Base-by-base conservation (phyloP, 1,140 invertebrate genomes). In the Tribolium madens region DNA sequence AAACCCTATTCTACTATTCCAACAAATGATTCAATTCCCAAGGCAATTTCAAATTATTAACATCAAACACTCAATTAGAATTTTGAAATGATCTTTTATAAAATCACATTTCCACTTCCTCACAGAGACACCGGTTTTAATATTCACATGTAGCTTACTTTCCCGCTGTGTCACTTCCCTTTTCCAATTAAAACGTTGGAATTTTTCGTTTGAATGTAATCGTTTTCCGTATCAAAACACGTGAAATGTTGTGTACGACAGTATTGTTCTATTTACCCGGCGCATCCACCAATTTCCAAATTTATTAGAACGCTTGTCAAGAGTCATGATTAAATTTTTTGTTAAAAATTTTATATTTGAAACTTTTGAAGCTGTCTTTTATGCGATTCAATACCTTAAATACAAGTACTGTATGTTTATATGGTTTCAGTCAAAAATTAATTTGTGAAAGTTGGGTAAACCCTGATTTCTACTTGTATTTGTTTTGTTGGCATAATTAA, bases 1-100 rank as follows among this genome's bases (percentile, higher is more conserved):
- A 64, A 64, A 64, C 21, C 57, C 26, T 26, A 64, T 64, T 64
- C 57, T 33, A 26, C 57, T 64, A 64, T 33, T 64, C 57, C 57
- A 64, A 60, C 53, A 60, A 64, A 64, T 64, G 57, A 31, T 64
- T 33, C 57, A 33, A 64, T 64, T 26, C 57, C 57, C 57, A 21
- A 14, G 57, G 57, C 57, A 13, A 33, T 64, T 64, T 13, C 31
- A 64, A 64, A 64, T 64, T 64, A 64, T 64, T 64, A 33, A 31
- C 57, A 26, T 33, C 57, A 64, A 64, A 64, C 26, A 64, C 57
- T 26, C 57, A 64, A 64, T 64, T 64, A 64, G 21, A 33, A 57
- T 33, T 33, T 64, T 12, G 13, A 9, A 42, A 9, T n/a, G 36
- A 42, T 42, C 36, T 42, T 42, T 42, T 2, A 42, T 42, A 42